Evolutionary conservation across 1,140 invertebrate species (phyloP).

Genomic region (Colletes latitarsis): DNA sequence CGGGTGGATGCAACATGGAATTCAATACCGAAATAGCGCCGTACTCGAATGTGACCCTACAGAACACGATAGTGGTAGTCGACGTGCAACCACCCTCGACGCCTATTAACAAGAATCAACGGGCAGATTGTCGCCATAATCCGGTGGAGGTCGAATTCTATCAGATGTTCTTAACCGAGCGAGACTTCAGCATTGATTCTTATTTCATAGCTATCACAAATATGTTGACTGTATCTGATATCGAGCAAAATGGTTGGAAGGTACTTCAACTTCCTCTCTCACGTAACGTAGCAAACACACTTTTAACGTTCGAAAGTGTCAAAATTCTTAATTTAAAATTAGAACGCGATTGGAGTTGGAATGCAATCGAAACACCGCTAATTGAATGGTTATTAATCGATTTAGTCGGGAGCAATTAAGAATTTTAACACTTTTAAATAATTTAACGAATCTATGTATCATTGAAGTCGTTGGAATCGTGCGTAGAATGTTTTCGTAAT

Average conservation of each 20-base stretch:
- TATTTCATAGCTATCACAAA: conserved; percentile 85
- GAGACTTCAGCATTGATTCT: conserved; percentile 80
- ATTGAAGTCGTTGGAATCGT: neutral
- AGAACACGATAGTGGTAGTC: conserved; percentile 82
- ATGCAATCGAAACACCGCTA: no score
- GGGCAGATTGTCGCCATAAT: conserved; percentile 72
- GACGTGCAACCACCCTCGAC: conserved; percentile 83
- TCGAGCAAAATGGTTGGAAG: conserved; percentile 82
- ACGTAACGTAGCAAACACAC: no score
- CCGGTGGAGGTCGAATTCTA: conserved; percentile 83
- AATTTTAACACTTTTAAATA: no score
- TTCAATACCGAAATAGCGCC: conserved; percentile 85
- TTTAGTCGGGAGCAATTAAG: no score
- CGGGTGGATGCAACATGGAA: conserved; percentile 90
- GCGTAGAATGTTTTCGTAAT: neutral
- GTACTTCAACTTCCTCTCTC: conserved; percentile 72
- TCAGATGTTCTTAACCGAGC: conserved; percentile 84
- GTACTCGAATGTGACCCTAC: conserved; percentile 82
- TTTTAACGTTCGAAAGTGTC: no score
- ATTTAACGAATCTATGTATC: no score
- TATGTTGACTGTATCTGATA: conserved; percentile 84
- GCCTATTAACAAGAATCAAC: conserved; percentile 53
- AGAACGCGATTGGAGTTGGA: no score
- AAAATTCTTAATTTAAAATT: no score
- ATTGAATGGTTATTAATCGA: no score